phyloP scores from a whole-genome alignment of 1,140 invertebrate species.

The Probaryconus sp. region DNA sequence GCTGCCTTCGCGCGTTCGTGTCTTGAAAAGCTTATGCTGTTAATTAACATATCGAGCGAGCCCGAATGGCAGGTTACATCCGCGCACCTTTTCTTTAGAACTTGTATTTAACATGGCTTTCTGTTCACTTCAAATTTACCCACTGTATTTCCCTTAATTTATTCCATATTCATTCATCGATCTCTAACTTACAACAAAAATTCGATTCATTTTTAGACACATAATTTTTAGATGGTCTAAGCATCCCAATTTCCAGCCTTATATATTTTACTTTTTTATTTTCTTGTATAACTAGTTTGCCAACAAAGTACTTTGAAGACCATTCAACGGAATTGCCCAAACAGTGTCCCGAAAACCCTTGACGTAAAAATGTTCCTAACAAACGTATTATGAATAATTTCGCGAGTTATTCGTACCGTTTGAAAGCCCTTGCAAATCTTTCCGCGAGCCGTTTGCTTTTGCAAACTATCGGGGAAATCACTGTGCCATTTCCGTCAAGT shows the following conservation, averaged over 20 bases:
- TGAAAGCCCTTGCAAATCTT: constrained; percentile 24
- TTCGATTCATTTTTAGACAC: too few relatives aligned
- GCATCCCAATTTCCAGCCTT: too few relatives aligned
- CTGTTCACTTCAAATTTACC: too few relatives aligned
- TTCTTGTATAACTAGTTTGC: too few relatives aligned
- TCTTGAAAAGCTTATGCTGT: constrained; percentile 73
- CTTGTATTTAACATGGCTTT: not conserved
- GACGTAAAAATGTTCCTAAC: too few relatives aligned
- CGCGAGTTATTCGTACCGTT: constrained; percentile 7
- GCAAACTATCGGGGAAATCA: constrained; percentile 44
- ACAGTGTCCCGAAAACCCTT: not conserved
- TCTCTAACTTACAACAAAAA: too few relatives aligned
- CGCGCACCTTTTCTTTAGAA: not conserved
- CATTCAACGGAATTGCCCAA: too few relatives aligned
- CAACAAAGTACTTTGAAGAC: too few relatives aligned
- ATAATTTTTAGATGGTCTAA: too few relatives aligned
- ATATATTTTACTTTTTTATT: too few relatives aligned
- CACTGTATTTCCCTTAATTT: too few relatives aligned
- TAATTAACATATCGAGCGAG: constrained; percentile 75
- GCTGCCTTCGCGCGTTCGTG: constrained; percentile 48
- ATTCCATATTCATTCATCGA: too few relatives aligned
- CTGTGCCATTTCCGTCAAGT: constrained; percentile 30
- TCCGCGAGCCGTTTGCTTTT: constrained; percentile 3
- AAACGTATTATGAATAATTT: constrained; percentile 23
- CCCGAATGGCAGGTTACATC: constrained; percentile 40